Evolutionary conservation across 1,140 invertebrate genomes (phyloP).

Genomic region (Penaeus indicus): DNA sequence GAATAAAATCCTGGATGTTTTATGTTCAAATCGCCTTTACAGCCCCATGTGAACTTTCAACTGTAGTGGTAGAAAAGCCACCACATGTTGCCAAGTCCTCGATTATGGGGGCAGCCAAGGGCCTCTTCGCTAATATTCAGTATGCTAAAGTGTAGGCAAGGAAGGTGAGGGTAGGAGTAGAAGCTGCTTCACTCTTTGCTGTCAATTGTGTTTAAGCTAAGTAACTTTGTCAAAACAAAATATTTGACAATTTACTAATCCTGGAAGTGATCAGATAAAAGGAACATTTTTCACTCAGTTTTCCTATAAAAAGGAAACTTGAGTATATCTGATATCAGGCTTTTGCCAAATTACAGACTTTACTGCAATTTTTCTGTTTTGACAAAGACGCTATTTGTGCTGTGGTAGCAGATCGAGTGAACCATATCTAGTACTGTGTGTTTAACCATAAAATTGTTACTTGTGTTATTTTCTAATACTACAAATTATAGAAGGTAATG

Average conservation of each 20-base stretch:
- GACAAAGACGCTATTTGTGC: slow-evolving; percentile 35
- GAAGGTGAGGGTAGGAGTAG: slow-evolving; percentile 62
- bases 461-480: too few relatives aligned
- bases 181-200: slow-evolving; percentile 56
- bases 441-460: too few relatives aligned
- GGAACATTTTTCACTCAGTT: too few relatives aligned
- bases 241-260: too few relatives aligned
- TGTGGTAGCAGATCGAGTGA: slow-evolving; percentile 47
- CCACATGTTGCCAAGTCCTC: slow-evolving; percentile 56
- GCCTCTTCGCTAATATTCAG: slow-evolving; percentile 66
- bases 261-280: too few relatives aligned
- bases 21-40: slow-evolving; percentile 56
- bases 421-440: too few relatives aligned
- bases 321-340: too few relatives aligned
- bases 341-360: too few relatives aligned
- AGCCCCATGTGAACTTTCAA: slow-evolving; percentile 61
- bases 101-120: slow-evolving; percentile 62
- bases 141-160: slow-evolving; percentile 62
- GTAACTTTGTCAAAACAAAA: too few relatives aligned
- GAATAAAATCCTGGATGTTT: neutral
- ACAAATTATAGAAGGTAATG: too few relatives aligned
- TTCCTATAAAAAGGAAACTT: too few relatives aligned
- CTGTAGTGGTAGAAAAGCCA: slow-evolving; percentile 63
- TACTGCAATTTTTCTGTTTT: too few relatives aligned
- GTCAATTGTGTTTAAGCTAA: neutral